Conservation (phyloP, 2,113 vertebrate species). For the Chloroceryle aenea region DNA sequence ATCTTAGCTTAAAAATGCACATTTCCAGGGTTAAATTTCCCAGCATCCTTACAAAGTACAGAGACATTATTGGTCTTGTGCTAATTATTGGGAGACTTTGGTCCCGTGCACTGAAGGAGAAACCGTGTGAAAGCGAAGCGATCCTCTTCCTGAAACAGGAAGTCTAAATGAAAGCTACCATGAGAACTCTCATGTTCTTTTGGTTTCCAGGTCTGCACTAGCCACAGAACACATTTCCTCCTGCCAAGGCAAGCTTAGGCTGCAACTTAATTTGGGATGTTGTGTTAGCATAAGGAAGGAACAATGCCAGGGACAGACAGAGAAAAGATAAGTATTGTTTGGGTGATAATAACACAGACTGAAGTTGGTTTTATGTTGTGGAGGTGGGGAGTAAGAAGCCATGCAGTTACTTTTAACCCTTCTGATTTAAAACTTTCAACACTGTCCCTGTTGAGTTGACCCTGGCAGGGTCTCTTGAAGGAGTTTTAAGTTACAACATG, state of each 20-base stretch:
- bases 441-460: background rate
- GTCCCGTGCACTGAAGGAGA: background rate
- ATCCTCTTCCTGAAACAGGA: background rate
- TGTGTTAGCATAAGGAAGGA: slow-evolving; percentile 21
- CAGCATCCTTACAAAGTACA: background rate
- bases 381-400: background rate
- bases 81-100: background rate
- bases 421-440: background rate
- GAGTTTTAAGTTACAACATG: background rate
- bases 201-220: background rate
- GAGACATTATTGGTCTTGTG: background rate
- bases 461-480: background rate
- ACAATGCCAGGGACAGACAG: background rate
- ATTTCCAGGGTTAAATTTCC: background rate
- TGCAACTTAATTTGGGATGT: background rate
- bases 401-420: background rate
- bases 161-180: slow-evolving; percentile 20
- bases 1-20: background rate
- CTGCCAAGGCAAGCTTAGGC: background rate
- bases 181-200: background rate
- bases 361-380: background rate
- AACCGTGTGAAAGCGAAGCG: background rate
- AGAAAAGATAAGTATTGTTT: slow-evolving; percentile 15
- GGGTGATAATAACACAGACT: slow-evolving; percentile 10
- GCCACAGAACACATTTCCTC: background rate